Base-by-base conservation (phyloP, 1,140 invertebrate species). In the Potamilus streckersoni region DNA sequence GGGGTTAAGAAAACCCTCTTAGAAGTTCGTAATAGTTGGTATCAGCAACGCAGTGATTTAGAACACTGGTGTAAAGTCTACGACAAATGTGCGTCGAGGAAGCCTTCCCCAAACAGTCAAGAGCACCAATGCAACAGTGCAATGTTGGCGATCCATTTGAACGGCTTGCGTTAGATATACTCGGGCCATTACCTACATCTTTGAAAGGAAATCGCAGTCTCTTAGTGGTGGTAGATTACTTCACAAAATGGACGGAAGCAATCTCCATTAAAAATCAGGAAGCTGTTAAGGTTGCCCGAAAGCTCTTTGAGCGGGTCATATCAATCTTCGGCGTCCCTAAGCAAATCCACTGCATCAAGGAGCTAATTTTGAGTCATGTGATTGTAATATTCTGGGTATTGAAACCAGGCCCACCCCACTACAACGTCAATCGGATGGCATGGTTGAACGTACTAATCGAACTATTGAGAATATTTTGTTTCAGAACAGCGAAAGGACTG, bases 281-380 rank as follows among this genome's bases (percentile, higher is more conserved):
- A 38, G 69, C 82, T 1, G 64, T 74, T 79, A 56, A 69, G 85
- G 16, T 1, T 87, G 76, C 76, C n/a, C 66, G 79, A 1, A 80
- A 84, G 27, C 59, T 79, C 0, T 0, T 69, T 38, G 58, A 87
- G 13, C 71, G 83, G n/a, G 69, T 90, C 49, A 83, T 80, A 66
- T 64, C 58, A 5, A 57, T 58, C 19, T 74, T 70, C 71, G 79
- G 79, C 0, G 71, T 69, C 49, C 73, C 77, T 1, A 15, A 2
- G 13, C 20, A 61, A 38, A 49, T 74, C 1, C 77, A 79, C 38
- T 61, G 66, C 4, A 90, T 76, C 83, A 87, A 70, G 89, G 86
- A 19, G 49, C 71, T 13, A 31, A 81, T 57, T 74, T 82, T n/a
- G 49, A 73, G 58, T n/a, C 76, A 60, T 27, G 15, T 79, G 19